These are phyloP conservation scores for Phthorimaea operculella DNA, from an alignment of 1,140 invertebrate genomes.

Conservation along the genomic window DNA sequence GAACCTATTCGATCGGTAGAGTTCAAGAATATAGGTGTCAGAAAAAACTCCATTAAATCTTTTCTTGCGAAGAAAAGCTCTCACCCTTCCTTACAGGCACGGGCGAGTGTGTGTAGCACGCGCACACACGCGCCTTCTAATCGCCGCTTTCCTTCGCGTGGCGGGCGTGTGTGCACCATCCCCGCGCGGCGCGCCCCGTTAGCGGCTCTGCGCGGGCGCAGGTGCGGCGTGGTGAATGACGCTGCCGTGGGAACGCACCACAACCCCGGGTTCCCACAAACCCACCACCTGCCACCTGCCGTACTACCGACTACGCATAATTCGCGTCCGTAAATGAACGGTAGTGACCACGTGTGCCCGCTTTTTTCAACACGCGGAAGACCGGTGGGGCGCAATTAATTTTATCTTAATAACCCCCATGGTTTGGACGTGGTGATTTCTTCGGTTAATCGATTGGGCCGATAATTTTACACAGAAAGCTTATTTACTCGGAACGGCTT, in stretches of 20 bases:
- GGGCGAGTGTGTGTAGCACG: conserved; percentile 17
- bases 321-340: conserved; percentile 67
- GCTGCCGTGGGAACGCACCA: conserved; percentile 55
- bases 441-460: conserved; percentile 43
- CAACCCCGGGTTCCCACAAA: conserved; percentile 59
- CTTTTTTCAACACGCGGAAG: conserved; percentile 62
- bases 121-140: conserved; percentile 40
- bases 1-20: no score
- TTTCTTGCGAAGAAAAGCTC: no score
- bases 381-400: conserved; percentile 58
- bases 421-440: conserved; percentile 22
- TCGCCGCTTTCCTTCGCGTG: conserved; percentile 59
- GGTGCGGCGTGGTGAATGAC: conserved; percentile 59
- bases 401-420: conserved; percentile 50
- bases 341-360: conserved; percentile 64
- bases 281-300: conserved; percentile 45
- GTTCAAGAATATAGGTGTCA: no score
- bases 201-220: conserved; percentile 49
- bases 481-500: conserved; percentile 25
- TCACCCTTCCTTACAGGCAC: conserved; percentile 9
- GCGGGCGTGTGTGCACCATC: conserved; percentile 54
- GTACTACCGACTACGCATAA: conserved; percentile 66
- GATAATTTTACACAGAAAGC: conserved; percentile 37
- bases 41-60: no score
- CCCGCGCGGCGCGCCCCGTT: conserved; percentile 32